Conservation (phyloP, 2,888 invertebrate species). For the Desoria tigrina region DNA sequence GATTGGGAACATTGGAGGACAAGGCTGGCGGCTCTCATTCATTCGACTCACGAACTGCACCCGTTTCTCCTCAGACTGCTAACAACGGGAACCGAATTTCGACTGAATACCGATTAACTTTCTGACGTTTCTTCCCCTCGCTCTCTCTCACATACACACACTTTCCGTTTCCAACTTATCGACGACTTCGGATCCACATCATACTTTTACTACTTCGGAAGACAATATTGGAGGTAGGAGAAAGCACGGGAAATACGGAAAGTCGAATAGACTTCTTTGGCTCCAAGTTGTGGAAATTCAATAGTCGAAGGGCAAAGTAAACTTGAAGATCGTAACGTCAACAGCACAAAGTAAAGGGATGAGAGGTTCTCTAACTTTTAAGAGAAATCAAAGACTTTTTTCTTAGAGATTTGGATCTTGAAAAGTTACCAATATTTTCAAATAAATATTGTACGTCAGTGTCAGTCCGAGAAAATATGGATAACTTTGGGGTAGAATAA, state of each 20-base stretch:
- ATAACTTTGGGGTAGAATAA: too few relatives aligned
- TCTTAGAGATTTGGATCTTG: too few relatives aligned
- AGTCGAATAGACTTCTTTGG: background rate
- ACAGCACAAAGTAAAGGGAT: too few relatives aligned
- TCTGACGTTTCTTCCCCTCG: constrained; percentile 46
- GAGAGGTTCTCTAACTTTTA: too few relatives aligned
- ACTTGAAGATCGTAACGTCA: too few relatives aligned
- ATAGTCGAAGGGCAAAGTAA: too few relatives aligned
- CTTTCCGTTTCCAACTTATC: background rate
- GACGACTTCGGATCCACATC: background rate
- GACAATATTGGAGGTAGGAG: too few relatives aligned
- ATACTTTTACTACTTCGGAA: background rate
- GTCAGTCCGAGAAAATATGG: too few relatives aligned
- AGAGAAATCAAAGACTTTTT: too few relatives aligned
- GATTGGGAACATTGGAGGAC: background rate
- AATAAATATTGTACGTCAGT: too few relatives aligned
- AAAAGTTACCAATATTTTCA: too few relatives aligned
- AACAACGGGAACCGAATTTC: constrained; percentile 51
- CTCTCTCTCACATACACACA: constrained; percentile 1
- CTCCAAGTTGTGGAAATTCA: constrained; percentile 7
- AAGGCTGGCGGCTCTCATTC: constrained; percentile 22
- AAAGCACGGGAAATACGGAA: too few relatives aligned
- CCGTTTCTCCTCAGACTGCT: constrained; percentile 52
- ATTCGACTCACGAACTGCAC: constrained; percentile 52
- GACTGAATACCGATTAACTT: constrained; percentile 52